A percentile compares a stretch with the other conserved stretches of the same genome.
Conservation (phyloP, 2,113 vertebrate genomes). For the Catharus minimus region DNA sequence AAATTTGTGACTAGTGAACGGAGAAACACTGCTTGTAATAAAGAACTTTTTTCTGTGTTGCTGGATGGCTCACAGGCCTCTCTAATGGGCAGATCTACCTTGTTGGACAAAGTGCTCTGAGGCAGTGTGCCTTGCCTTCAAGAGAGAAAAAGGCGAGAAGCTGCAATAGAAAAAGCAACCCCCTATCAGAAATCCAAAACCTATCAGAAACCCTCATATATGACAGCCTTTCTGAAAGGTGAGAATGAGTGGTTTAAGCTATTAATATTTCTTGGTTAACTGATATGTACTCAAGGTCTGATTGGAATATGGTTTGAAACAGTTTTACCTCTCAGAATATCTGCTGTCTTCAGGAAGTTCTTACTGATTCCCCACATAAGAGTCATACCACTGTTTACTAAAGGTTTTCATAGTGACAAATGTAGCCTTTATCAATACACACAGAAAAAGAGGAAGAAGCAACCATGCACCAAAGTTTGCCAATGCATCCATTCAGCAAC, state of each 20-base stretch:
- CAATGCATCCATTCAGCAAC: neutral
- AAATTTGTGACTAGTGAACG: neutral
- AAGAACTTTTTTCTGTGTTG: neutral
- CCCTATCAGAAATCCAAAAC: neutral
- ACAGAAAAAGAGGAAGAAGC: neutral
- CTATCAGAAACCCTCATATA: neutral
- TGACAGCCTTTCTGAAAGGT: neutral
- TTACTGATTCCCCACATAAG: neutral
- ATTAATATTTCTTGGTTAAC: neutral
- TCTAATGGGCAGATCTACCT: neutral
- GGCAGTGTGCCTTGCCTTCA: neutral
- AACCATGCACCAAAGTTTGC: neutral
- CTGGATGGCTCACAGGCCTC: neutral
- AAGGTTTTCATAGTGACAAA: neutral
- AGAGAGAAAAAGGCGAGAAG: neutral
- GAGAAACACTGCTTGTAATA: neutral
- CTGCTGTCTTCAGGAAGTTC: neutral
- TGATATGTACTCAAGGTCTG: neutral
- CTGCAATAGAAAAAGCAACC: neutral
- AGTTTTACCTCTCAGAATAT: neutral
- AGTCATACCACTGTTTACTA: neutral
- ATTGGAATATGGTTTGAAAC: neutral
- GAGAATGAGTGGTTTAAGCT: neutral
- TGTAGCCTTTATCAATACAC: neutral
- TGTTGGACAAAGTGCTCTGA: rapidly evolving